These are phyloP conservation scores for Mohoua ochrocephala DNA, from an alignment of 2,113 vertebrate species.

Conservation along the genomic window DNA sequence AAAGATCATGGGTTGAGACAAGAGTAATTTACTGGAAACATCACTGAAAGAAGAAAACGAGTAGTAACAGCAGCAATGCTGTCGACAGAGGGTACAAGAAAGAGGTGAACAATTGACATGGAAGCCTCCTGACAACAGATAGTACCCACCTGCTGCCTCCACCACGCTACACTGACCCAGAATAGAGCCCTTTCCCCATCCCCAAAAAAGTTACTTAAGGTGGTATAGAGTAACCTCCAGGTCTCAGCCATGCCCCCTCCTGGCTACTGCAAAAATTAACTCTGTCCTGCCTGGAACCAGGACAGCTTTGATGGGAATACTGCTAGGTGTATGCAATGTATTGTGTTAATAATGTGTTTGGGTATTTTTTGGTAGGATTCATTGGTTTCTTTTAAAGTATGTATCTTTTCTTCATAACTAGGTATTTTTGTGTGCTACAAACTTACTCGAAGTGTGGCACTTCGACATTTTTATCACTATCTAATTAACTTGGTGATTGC, in stretches of 20 bases:
- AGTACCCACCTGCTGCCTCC: neutral
- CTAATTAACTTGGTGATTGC: neutral
- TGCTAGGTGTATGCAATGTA: neutral
- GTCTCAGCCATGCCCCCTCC: neutral
- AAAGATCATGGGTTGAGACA: neutral
- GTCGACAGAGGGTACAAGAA: neutral
- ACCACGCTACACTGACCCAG: rapidly evolving
- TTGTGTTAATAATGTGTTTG: neutral
- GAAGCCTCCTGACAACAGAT: neutral
- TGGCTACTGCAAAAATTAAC: neutral
- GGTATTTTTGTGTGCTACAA: neutral
- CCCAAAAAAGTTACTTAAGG: neutral
- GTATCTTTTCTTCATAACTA: neutral
- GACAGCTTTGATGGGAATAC: neutral
- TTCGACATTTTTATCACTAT: neutral
- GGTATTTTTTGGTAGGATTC: neutral
- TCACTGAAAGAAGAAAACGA: neutral
- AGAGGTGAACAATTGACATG: neutral
- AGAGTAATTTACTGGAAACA: neutral
- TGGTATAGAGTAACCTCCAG: neutral
- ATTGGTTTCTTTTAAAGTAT: neutral
- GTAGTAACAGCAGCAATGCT: neutral
- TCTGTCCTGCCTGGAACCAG: neutral
- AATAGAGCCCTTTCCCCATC: neutral
- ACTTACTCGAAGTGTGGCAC: neutral